These are phyloP conservation scores for Zaprionus ghesquierei DNA, from an alignment of 1,140 invertebrate species.

Conservation along the genomic window DNA sequence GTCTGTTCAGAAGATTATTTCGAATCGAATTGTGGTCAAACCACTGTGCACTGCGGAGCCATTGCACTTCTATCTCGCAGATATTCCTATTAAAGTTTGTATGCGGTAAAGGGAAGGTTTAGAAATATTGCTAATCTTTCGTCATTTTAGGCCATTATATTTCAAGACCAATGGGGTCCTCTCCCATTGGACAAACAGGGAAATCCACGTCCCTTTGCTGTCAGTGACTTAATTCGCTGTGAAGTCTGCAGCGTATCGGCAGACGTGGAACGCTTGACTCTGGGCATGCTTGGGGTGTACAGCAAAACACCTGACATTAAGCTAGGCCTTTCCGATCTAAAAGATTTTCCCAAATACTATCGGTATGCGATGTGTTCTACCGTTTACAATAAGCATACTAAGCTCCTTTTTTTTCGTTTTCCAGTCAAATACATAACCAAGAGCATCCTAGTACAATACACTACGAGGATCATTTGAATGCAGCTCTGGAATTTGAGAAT, in stretches of 20 bases:
- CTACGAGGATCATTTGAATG: constrained; percentile 93
- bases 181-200: constrained; percentile 88
- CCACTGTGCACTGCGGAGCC: constrained; percentile 92
- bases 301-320: constrained; percentile 87
- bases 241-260: constrained; percentile 93
- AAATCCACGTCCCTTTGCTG: constrained; percentile 89
- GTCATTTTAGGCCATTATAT: constrained; percentile 50
- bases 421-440: constrained; percentile 40
- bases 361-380: constrained; percentile 86
- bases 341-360: constrained; percentile 93
- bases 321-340: constrained; percentile 91
- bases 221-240: constrained; percentile 93
- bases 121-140: background rate
- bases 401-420: background rate
- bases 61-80: constrained; percentile 89
- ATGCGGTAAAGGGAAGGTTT: background rate
- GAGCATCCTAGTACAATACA: constrained; percentile 34
- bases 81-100: constrained; percentile 91
- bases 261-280: constrained; percentile 93
- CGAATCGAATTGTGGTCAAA: constrained; percentile 89
- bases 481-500: constrained; percentile 94
- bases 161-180: constrained; percentile 55
- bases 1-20: constrained; percentile 87
- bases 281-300: constrained; percentile 91
- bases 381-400: background rate